Evolutionary conservation across 2,797 vertebrate genomes (phyloP), one percentile per base, ranked within the genome.

Genomic region (Silurus lanzhouensis): DNA sequence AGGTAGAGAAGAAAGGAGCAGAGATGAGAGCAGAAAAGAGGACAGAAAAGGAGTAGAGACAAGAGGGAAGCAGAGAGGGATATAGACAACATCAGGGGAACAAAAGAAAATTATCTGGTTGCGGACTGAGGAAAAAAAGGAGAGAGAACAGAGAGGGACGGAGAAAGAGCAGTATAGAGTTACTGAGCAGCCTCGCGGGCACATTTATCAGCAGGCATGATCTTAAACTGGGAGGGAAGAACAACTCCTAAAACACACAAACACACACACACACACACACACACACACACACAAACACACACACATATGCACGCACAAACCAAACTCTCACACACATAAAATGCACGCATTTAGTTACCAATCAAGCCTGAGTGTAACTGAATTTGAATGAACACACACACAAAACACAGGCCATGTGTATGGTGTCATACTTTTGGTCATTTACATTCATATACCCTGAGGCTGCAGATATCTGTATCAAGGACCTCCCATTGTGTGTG

Each of bases 191-290:
- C 89, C 93, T 90, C 80, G 88, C 79, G 66, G 94, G 91, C 91
- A 91, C 92, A 90, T 94, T 94, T 93, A 95, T 94, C 93, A 93
- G 90, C 90, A 90, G 81, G 44, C 66, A 83, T 93, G 93, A 96
- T 95, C 92, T 92, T 94, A 94, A 95, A 95, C 94, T 93, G 88
- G 90, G 92, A 90, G 90, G 89, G 90, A 94, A 91, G 91, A 91
- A 91, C 81, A 67, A 48, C 75, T 87, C 89, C 92, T 90, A 84
- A 87, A 81, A 85, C 83, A 87, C 86, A 64, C 81, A 86, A 27
- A 78, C 74, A 85, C 83, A 85, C 74, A 83, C 77, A 81, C 72
- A 86, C 86, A 83, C 71, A 81, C 60, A 84, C 80, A 87, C 83
- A 84, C 63, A 27, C 64, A 78, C 74, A 78, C 52, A 84, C 80